Conservation (phyloP, 2,113 vertebrate species). For the Rhinolophus sinicus region DNA sequence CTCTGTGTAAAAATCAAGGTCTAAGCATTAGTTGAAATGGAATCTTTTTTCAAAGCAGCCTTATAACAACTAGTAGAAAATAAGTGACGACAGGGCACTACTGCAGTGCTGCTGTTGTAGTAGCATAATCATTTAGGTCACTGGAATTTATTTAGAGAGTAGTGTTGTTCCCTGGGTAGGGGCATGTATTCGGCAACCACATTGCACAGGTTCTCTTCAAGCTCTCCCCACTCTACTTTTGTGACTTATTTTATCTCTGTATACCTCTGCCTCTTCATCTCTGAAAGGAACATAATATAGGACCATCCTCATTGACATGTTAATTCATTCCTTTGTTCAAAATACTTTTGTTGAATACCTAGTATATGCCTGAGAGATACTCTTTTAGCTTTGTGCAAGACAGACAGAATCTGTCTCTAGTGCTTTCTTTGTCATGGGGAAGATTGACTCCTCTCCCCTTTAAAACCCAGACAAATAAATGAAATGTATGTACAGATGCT, state of each 20-base stretch:
- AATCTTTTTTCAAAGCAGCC: background rate
- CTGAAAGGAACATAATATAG: background rate
- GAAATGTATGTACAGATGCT: background rate
- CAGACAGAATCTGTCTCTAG: background rate
- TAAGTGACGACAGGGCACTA: background rate
- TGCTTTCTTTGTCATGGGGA: background rate
- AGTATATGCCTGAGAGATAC: background rate
- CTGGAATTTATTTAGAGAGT: background rate
- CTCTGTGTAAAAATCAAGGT: background rate
- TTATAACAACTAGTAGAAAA: background rate
- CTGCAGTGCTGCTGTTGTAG: background rate
- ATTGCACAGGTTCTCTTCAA: background rate
- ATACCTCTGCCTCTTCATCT: background rate
- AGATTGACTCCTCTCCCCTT: background rate
- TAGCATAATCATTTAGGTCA: background rate
- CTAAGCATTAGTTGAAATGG: background rate
- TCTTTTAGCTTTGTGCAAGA: background rate
- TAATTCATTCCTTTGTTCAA: background rate
- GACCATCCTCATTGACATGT: background rate
- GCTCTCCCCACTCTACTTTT: background rate
- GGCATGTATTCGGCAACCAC: accelerated
- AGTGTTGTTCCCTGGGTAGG: background rate
- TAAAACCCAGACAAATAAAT: background rate
- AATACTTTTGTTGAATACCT: background rate
- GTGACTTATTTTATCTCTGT: background rate